Conservation (phyloP, 2,113 vertebrate species). For the Cyprinodon variegatus region DNA sequence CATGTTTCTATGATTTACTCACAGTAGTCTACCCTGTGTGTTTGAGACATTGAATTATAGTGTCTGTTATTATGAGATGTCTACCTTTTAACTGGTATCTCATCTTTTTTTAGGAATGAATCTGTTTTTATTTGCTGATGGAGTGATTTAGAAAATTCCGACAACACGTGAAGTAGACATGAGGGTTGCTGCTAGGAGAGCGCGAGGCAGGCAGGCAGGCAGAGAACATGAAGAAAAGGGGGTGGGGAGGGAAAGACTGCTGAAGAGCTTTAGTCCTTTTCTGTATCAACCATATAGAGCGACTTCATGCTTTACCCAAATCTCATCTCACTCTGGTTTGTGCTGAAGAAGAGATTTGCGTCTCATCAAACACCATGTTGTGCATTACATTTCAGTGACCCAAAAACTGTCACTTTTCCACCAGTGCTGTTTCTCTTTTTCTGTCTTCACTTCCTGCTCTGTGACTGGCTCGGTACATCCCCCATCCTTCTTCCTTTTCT, state of each 20-base stretch:
- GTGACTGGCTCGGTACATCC: conserved; percentile 75
- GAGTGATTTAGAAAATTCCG: conserved; percentile 11
- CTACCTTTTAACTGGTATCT: neutral
- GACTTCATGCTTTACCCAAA: conserved; percentile 55
- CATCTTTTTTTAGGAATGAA: neutral
- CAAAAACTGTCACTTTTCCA: conserved; percentile 47
- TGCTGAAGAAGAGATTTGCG: conserved; percentile 35
- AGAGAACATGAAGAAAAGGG: conserved; percentile 67
- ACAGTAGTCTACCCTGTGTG: too few species aligned
- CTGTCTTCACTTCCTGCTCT: conserved; percentile 79
- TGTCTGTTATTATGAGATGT: neutral
- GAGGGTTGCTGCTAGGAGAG: conserved; percentile 76
- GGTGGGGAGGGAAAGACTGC: conserved; percentile 50
- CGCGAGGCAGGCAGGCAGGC: conserved; percentile 51
- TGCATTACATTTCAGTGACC: conserved; percentile 45
- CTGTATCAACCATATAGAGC: conserved; percentile 58
- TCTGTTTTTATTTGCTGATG: neutral
- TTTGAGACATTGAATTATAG: neutral
- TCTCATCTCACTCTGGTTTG: conserved; percentile 30
- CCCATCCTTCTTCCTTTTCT: conserved; percentile 66
- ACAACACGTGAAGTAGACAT: conserved; percentile 25
- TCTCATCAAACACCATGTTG: conserved; percentile 35
- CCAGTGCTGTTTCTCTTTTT: conserved; percentile 65
- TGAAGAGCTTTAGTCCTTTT: conserved; percentile 57
- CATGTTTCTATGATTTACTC: neutral